These are phyloP conservation scores for Epinephelus awoara DNA, from an alignment of 2,797 vertebrate genomes.

Conservation along the genomic window DNA sequence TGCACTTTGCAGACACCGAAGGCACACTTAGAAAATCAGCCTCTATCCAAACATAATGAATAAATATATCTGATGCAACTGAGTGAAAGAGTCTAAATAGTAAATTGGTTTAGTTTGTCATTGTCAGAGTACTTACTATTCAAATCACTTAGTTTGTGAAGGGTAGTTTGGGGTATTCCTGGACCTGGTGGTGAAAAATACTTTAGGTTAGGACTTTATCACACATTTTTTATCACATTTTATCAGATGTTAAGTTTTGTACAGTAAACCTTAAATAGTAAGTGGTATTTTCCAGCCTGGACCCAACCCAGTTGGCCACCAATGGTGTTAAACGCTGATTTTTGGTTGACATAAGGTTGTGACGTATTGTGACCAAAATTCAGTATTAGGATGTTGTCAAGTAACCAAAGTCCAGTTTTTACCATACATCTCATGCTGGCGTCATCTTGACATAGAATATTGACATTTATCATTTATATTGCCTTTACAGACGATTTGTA, in stretches of 20 bases:
- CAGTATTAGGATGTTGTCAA: too few relatives aligned
- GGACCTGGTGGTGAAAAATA: slow-evolving; percentile 67
- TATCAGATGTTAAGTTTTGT: background rate
- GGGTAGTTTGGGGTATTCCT: slow-evolving; percentile 74
- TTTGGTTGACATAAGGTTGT: too few relatives aligned
- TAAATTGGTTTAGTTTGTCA: background rate
- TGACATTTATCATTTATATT: too few relatives aligned
- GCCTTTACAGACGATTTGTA: too few relatives aligned
- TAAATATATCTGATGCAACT: slow-evolving; percentile 40
- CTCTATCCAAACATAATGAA: slow-evolving; percentile 7
- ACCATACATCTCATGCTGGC: too few relatives aligned
- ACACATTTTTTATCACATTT: background rate
- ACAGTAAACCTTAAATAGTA: too few relatives aligned
- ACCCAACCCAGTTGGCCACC: too few relatives aligned
- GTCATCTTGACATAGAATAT: too few relatives aligned
- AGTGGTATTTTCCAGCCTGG: too few relatives aligned
- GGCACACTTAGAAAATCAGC: background rate
- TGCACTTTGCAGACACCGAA: slow-evolving; percentile 10
- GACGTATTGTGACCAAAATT: too few relatives aligned
- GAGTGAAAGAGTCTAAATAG: slow-evolving; percentile 12
- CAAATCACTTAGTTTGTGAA: slow-evolving; percentile 75
- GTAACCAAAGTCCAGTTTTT: too few relatives aligned
- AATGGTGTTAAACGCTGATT: too few relatives aligned
- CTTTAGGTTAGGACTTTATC: background rate
- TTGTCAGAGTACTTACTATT: slow-evolving; percentile 64